Conservation (phyloP, 2,888 invertebrate species). For the Malachius bipustulatus region DNA sequence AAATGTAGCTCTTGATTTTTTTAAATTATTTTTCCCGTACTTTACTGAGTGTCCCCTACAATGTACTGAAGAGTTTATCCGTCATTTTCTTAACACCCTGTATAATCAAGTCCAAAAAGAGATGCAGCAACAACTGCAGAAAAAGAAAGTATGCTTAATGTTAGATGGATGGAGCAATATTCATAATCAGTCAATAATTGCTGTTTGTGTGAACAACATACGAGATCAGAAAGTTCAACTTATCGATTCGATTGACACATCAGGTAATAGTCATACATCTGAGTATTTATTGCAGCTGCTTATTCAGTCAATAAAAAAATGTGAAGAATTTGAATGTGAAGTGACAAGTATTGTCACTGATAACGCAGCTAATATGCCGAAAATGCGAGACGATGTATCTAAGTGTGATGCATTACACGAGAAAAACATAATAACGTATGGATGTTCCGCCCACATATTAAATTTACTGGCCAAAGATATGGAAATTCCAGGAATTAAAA, state of each 20-base stretch:
- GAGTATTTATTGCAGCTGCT: conserved; percentile 10
- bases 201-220: too few relatives aligned
- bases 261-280: conserved; percentile 11
- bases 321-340: conserved; percentile 10
- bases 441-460: conserved; percentile 12
- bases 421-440: conserved; percentile 12
- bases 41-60: too few relatives aligned
- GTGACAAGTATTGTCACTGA: conserved; percentile 14
- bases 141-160: conserved; percentile 9
- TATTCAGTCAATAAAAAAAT: conserved; percentile 8
- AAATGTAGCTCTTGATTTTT: too few relatives aligned
- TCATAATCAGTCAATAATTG: conserved; percentile 14
- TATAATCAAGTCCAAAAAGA: too few relatives aligned
- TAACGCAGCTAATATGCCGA: conserved; percentile 13
- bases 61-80: too few relatives aligned
- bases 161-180: conserved; percentile 15
- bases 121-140: conserved; percentile 10
- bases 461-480: conserved; percentile 7
- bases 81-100: too few relatives aligned
- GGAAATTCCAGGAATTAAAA: conserved; percentile 4
- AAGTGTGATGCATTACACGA: conserved; percentile 3
- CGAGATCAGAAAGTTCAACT: too few relatives aligned
- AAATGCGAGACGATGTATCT: conserved; percentile 10
- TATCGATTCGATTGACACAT: conserved; percentile 12
- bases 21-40: too few relatives aligned